Evolutionary conservation across 2,113 vertebrate genomes (phyloP), one percentile per base, ranked within the genome.

Genomic region (Perca schrenkii): DNA sequence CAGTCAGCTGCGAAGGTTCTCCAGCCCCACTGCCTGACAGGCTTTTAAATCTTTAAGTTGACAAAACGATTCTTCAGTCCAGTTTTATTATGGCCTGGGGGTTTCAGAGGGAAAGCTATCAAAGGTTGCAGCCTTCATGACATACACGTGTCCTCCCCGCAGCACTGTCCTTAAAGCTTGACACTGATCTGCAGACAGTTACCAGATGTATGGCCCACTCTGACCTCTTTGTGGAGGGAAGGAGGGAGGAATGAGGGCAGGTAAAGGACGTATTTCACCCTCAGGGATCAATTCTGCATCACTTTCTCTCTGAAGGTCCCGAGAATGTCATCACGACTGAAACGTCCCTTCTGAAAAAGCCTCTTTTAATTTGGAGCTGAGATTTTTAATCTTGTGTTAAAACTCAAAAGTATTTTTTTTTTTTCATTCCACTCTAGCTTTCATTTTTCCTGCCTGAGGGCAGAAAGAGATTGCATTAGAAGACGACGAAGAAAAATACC

Each of bases 201-300:
- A 19, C 21, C 11, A 14, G 21, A 3, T 47, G 70, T 69, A 75
- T 6, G 25, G 15, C 69, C 57, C 76, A 54, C 63, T 80, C 46
- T 69, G 74, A 81, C 61, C 77, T 62, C 56, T 19, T 4, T 22
- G 28, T 25, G 40, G 17, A 34, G 19, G 60, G 1, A 16, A 63
- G 47, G 56, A 28, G 40, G 40, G 17, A 43, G 25, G 21, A 50
- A 4, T 16, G 69, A 22, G 57, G 40, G 40, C 13, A 56, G 58
- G 1, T 25, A 52, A 36, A 16, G 6, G 31, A 72, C 14, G 54
- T 56, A 62, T 72, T 74, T 77, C 31, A 36, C 31, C 57, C 57
- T 36, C 25, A 16, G 53, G 73, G 60, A 46, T 61, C 61, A 6
- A 47, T 2, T 15, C 36, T n/a, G 50, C 68, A 16, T 8, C 43